phyloP scores from a whole-genome alignment of 2,113 vertebrate species.

The Lichenostomus cassidix region DNA sequence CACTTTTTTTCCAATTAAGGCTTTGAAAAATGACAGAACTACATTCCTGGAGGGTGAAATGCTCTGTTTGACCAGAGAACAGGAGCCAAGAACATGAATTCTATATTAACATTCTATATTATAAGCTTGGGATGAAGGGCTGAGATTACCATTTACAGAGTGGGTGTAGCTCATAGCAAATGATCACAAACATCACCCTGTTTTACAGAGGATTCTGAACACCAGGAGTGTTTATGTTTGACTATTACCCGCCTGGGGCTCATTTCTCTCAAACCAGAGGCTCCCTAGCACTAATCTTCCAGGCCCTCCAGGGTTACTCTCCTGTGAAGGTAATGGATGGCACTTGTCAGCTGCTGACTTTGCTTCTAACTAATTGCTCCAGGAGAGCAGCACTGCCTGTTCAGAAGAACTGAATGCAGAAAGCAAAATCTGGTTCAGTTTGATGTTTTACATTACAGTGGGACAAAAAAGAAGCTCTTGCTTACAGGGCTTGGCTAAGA shows the following conservation, averaged over 20 bases:
- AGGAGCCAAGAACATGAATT: background rate
- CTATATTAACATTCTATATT: background rate
- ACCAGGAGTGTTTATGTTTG: background rate
- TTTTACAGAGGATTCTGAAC: background rate
- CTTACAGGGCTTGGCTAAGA: background rate
- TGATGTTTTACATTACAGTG: background rate
- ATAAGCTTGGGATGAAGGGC: background rate
- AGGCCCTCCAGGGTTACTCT: background rate
- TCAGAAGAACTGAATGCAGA: background rate
- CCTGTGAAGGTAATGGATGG: background rate
- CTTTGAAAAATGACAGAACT: background rate
- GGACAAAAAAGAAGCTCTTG: background rate
- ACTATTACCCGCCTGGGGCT: background rate
- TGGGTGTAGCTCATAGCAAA: rapidly evolving
- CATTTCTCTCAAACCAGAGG: background rate
- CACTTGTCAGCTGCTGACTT: background rate
- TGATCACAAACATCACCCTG: background rate
- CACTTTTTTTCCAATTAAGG: background rate
- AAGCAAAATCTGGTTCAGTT: background rate
- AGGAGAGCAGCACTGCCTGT: background rate
- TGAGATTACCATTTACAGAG: background rate
- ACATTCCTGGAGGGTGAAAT: background rate
- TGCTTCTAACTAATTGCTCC: background rate
- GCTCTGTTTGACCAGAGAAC: background rate
- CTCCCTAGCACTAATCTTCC: background rate